Percentiles rank a stretch among this genome's conserved stretches.
These are phyloP conservation scores for Limnodromus scolopaceus DNA, from an alignment of 2,797 vertebrate genomes.

Conservation along the genomic window DNA sequence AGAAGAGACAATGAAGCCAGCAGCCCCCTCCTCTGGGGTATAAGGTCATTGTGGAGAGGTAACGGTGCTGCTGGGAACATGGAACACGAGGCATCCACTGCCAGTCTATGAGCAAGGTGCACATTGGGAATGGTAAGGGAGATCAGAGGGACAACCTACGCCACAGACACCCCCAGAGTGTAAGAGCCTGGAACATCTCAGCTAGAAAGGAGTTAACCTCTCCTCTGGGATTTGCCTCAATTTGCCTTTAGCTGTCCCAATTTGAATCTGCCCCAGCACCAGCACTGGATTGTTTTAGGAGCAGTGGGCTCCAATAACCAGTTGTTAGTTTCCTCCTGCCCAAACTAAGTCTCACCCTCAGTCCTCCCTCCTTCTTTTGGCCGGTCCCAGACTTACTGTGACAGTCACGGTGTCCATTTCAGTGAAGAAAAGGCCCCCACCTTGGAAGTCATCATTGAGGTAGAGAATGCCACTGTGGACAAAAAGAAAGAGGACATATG, in stretches of 20 bases:
- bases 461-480: conserved; percentile 90
- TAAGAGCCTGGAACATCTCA: neutral
- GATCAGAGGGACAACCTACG: neutral
- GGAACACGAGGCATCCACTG: neutral
- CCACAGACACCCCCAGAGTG: neutral
- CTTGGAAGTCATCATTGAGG: conserved; percentile 94
- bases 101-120: neutral
- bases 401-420: conserved; percentile 89
- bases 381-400: conserved; percentile 81
- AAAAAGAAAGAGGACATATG: neutral
- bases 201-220: neutral
- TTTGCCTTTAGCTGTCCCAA: conserved; percentile 66
- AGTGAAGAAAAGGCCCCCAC: conserved; percentile 94
- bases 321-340: neutral
- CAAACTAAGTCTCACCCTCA: neutral
- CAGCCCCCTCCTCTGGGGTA: neutral
- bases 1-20: neutral
- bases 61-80: rapidly evolving
- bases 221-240: conserved; percentile 60
- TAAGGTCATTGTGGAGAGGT: neutral
- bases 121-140: neutral
- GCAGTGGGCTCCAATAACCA: neutral
- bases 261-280: conserved; percentile 59
- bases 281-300: neutral
- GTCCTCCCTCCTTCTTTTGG: neutral